Base-by-base conservation (phyloP, 2,888 invertebrate species). In the Megamerina dolium region DNA sequence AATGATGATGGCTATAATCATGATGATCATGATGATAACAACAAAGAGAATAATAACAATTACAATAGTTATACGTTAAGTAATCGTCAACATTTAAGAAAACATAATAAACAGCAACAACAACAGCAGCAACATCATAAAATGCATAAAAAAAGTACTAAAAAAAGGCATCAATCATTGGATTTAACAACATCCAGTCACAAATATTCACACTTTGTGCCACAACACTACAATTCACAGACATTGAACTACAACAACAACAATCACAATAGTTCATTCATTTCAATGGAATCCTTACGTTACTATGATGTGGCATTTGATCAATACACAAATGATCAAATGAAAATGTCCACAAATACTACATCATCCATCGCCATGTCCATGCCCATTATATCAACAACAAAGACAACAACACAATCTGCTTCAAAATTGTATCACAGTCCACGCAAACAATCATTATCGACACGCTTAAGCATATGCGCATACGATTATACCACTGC, bases 61-160 rank as follows among this genome's bases (percentile, higher is more conserved):
- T 47, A 42, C 38, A 48, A 41, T 49, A 41, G 36, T 51, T 57
- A 52, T 52, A 56, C 50, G 41, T 39, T 53, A 50, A 52, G 13
- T 27, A 18, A 38, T 38, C 38, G 31, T 55, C 55, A 43, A 53
- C 54, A 50, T 52, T 55, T 39, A 55, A 57, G 45, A 52, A 50
- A 18, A 51, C 52, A 40, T 32, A 54, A 48, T 55, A 55, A 26
- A 51, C 54, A 8, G 13, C 37, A 47, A 36, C 50, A 45, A 33
- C 43, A 45, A 46, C 45, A 48, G 20, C 46, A 40, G 31, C 41
- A 43, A 35, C 38, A 45, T 48, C 51, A 50, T 41, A 46, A 46
- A 37, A 26, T 42, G 38, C 43, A 46, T 36, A 38, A 30, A 20
- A 43, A 36, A 9, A 23, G 17, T 20, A 27, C 17, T 21, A 43